Evolutionary conservation across 2,113 vertebrate species (phyloP).

Genomic region (Rana temporaria): DNA sequence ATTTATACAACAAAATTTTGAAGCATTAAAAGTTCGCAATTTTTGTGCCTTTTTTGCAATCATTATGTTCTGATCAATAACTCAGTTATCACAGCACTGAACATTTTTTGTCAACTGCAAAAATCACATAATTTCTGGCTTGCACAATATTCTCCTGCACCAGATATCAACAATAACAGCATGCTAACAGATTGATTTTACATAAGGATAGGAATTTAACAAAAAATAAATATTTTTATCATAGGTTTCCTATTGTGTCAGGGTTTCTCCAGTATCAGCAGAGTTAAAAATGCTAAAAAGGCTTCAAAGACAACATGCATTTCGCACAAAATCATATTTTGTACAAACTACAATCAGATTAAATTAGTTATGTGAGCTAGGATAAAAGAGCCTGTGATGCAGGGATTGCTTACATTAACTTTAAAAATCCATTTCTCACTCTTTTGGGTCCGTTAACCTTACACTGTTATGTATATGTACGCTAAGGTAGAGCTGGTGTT

Average conservation of each 20-base stretch:
- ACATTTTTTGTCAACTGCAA: no score
- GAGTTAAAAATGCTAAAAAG: background rate
- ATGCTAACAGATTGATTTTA: no score
- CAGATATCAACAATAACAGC: no score
- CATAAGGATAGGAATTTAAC: no score
- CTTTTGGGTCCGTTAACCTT: background rate
- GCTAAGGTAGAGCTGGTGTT: background rate
- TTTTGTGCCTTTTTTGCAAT: no score
- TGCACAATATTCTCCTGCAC: no score
- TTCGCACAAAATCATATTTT: background rate
- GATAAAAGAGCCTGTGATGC: background rate
- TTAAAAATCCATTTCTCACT: background rate
- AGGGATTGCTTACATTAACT: background rate
- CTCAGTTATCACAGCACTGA: no score
- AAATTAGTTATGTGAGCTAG: background rate
- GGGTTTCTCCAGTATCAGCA: background rate
- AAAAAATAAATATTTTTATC: no score
- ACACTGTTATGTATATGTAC: slow-evolving; percentile 1
- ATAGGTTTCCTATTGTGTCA: background rate
- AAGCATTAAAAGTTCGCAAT: no score
- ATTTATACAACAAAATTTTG: no score
- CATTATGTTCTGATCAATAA: no score
- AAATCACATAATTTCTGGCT: no score
- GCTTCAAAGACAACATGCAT: background rate
- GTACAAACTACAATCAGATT: background rate